Base-by-base conservation (phyloP, 2,797 vertebrate genomes). In the Rachycentron canadum region DNA sequence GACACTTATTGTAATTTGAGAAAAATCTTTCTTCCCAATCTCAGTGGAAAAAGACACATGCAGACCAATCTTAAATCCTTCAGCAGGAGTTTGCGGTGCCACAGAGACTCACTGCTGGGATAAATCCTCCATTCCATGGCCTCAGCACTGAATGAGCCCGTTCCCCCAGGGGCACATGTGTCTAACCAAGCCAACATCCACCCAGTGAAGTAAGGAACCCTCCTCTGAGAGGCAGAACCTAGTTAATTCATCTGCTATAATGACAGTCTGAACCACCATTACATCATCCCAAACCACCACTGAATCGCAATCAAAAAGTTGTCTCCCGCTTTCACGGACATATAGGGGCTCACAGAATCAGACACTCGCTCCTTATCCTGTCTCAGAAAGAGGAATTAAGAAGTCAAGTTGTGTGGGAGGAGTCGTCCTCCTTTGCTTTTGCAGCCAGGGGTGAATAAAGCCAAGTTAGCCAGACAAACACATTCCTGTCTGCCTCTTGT, bases 61-160 rank as follows among this genome's bases (percentile, higher is more conserved):
- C 84, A 62, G 88, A 79, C 67, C 82, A 14, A 84, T 85, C 81
- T 88, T 84, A 92, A 95, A 94, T 86, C 91, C 85, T 89, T 86
- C 82, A 79, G 85, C 88, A 62, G 87, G 84, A 85, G 82, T 82
- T 81, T 80, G 82, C 84, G 91, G 91, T 59, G 66, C 89, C 87
- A 86, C 69, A 69, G 84, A 76, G 87, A 89, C 85, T 91, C 88
- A 88, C 79, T 92, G 92, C 90, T 91, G 86, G 88, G 93, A 93
- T 92, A 94, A 94, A 94, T 94, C 94, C 91, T 90, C 88, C 84
- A 86, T 86, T 91, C 86, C 79, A 82, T 80, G 32, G 88, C 83
- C 89, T 88, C 78, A 45, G 63, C 81, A 55, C 83, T 87, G 91
- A 92, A 90, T 88, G 89, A 91, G 83, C 83, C 78, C 62, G 26